Evolutionary conservation across 2,888 invertebrate species (phyloP), one percentile per base, ranked within the genome.

Genomic region (Chymomyza fuscimana): DNA sequence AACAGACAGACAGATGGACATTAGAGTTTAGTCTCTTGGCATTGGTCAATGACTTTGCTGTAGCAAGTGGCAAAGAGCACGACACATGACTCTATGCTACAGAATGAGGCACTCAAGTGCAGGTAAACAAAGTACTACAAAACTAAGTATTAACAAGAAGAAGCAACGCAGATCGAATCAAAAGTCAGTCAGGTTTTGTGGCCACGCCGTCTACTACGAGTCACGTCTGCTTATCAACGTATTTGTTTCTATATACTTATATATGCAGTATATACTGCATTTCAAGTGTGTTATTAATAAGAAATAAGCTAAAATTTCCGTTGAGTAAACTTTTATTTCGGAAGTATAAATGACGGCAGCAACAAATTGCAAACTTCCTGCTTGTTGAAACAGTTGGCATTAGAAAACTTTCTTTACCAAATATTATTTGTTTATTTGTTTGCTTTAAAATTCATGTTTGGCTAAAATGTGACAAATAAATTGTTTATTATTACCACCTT

Each of bases 171-270:
- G 10, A 54, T 16, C 22, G 16, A 19, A 19, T 54, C 19, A 22
- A 54, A 46, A 46, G 12, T 46, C 40, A 46, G 40, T 46, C 10
- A 12, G 12, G 12, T 46, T 10, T 12, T 46, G 12, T 12, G 61
- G 67, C 72, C 82, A 79, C 2, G 74, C 73, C 51, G 85, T 85
- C 82, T 85, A 25, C 6, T 46, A 51, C 50, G 59, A 69, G 62
- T 71, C 72, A 78, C 63, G 62, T 29, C 50, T 54, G 50, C 75
- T 85, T 82, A 82, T 82, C 82, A 61, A 29, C 46, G 46, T 76
- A 67, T 56, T 72, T 67, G 63, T 64, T 52, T 32, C 29, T 36
- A 22, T 58, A 25, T 29, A 9, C 25, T 25, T 32, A 32, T 32
- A 9, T 7, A 7, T 32, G 32, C 9, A 32, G 7, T 32, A 2